phyloP scores from a whole-genome alignment of 2,888 invertebrate species.

The Nomada ferruginata region DNA sequence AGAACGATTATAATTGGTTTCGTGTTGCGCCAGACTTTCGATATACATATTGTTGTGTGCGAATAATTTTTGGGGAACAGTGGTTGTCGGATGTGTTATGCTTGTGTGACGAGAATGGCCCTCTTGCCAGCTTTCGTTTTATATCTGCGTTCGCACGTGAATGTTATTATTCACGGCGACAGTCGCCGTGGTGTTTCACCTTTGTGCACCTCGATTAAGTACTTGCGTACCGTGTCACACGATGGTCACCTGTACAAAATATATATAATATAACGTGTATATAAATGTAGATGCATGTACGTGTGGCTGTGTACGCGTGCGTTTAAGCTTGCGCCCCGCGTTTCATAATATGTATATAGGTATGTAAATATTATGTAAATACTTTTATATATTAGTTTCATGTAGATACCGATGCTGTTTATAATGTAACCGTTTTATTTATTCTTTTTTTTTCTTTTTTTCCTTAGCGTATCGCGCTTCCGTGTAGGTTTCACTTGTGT shows the following conservation, averaged over 20 bases:
- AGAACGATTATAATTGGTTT: too few species aligned
- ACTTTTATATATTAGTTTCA: constrained; percentile 62
- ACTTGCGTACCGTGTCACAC: neutral
- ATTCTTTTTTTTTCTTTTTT: too few species aligned
- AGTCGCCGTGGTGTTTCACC: too few species aligned
- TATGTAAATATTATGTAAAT: constrained; percentile 70
- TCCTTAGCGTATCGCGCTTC: neutral
- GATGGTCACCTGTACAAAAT: constrained; percentile 49
- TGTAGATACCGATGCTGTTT: constrained; percentile 41
- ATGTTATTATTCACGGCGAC: too few species aligned
- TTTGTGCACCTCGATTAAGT: too few species aligned
- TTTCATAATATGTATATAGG: constrained; percentile 64
- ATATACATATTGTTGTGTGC: too few species aligned
- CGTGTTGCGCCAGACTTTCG: too few species aligned
- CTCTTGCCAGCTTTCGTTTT: too few species aligned
- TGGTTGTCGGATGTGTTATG: too few species aligned
- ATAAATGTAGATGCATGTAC: constrained; percentile 42
- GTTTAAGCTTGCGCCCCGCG: neutral
- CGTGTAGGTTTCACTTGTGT: neutral
- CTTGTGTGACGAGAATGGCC: too few species aligned
- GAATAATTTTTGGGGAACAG: too few species aligned
- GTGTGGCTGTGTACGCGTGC: constrained; percentile 48
- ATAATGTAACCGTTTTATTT: constrained; percentile 3
- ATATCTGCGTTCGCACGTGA: too few species aligned
- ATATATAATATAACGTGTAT: constrained; percentile 36